Conservation (phyloP, 2,113 vertebrate species). For the Theristicus caerulescens region DNA sequence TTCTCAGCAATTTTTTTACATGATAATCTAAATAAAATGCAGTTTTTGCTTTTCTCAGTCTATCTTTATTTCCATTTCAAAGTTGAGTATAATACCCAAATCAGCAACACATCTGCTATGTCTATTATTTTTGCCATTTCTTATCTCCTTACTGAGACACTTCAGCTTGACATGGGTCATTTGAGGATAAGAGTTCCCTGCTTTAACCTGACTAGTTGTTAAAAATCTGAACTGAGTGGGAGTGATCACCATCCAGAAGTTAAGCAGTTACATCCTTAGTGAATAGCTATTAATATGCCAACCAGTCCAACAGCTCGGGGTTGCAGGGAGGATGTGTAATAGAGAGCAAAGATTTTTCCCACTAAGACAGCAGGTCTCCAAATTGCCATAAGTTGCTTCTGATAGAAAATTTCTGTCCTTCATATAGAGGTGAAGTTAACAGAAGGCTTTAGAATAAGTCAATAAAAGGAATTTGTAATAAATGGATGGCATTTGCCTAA, state of each 20-base stretch:
- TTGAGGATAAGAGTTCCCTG: conserved; percentile 35
- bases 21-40: conserved; percentile 38
- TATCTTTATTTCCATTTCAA: conserved; percentile 56
- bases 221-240: neutral
- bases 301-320: neutral
- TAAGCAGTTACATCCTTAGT: neutral
- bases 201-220: neutral
- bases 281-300: neutral
- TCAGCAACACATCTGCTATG: neutral
- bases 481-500: neutral
- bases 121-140: conserved; percentile 19
- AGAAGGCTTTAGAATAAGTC: neutral
- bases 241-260: neutral
- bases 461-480: neutral
- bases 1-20: conserved; percentile 7
- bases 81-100: neutral
- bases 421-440: neutral
- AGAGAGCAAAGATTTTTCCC: neutral
- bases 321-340: neutral
- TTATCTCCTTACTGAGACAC: conserved; percentile 4
- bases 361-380: neutral
- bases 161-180: conserved; percentile 12
- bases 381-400: neutral
- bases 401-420: neutral
- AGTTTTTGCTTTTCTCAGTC: conserved; percentile 5